phyloP scores from a whole-genome alignment of 2,888 invertebrate genomes.

The Thelaira solivaga region DNA sequence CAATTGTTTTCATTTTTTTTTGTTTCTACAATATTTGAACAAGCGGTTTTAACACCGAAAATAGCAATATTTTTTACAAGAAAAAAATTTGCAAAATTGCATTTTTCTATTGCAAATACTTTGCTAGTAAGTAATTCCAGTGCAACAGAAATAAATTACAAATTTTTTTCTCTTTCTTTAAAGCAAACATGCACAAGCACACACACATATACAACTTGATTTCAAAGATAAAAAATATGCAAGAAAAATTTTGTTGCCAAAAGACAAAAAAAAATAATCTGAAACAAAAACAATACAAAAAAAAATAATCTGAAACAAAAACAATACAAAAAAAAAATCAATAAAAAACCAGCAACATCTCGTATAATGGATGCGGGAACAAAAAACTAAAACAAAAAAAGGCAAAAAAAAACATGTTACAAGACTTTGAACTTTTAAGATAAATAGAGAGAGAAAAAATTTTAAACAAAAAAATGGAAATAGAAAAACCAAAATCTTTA shows the following conservation, averaged over 20 bases:
- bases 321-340: too few species aligned
- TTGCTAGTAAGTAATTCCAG: slow-evolving; percentile 3
- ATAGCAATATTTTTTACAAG: background rate
- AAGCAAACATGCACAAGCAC: background rate
- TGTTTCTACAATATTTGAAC: slow-evolving; percentile 31
- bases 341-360: slow-evolving; percentile 23
- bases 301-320: background rate
- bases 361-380: slow-evolving; percentile 10
- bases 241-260: slow-evolving; percentile 4
- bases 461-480: slow-evolving; percentile 21
- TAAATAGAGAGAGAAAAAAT: slow-evolving; percentile 18
- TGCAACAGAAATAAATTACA: slow-evolving; percentile 19
- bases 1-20: too few species aligned
- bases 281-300: slow-evolving; percentile 30
- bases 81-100: slow-evolving; percentile 9
- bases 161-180: too few species aligned
- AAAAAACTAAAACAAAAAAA: background rate
- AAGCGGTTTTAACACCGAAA: slow-evolving; percentile 12
- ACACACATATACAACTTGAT: background rate
- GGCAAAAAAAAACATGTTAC: slow-evolving; percentile 36
- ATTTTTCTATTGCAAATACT: slow-evolving; percentile 25
- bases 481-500: slow-evolving; percentile 8
- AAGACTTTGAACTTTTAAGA: slow-evolving; percentile 55
- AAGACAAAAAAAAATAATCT: background rate
- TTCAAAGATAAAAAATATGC: background rate